Conservation (phyloP, 2,113 vertebrate species). For the Anser cygnoides region DNA sequence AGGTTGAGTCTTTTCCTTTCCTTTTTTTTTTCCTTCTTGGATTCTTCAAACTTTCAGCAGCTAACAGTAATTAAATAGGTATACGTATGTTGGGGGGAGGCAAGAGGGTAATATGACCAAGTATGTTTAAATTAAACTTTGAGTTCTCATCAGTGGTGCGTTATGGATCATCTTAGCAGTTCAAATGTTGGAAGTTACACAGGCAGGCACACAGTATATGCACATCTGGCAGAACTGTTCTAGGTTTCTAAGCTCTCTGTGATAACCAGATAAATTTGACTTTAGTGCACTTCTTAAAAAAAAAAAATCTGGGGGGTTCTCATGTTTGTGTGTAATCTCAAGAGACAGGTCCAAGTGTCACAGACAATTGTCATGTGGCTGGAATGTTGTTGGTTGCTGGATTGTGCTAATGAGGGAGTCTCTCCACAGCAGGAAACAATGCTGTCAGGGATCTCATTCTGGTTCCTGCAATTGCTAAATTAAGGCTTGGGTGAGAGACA, state of each 20-base stretch:
- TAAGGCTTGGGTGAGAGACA: neutral
- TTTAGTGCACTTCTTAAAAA: no score
- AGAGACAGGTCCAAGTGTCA: neutral
- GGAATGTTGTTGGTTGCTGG: neutral
- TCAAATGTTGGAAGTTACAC: accelerated
- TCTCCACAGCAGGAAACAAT: neutral
- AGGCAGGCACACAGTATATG: no score
- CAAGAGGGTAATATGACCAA: no score
- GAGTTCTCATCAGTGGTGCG: neutral
- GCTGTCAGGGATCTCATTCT: neutral
- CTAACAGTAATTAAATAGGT: neutral
- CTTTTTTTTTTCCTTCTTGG: neutral
- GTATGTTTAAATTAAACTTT: neutral
- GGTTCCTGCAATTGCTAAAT: neutral
- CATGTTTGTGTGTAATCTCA: neutral
- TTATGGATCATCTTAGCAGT: accelerated
- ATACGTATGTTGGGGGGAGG: accelerated
- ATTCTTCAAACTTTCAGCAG: neutral
- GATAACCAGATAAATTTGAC: neutral
- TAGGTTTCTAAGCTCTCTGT: neutral
- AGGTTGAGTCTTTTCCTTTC: no score
- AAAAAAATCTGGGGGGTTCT: no score
- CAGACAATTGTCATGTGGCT: neutral
- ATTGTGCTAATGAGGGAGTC: neutral
- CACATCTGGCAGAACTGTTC: neutral